A percentile compares a stretch with the other conserved stretches of the same genome.
These are phyloP conservation scores for Coregonus clupeaformis DNA, from an alignment of 2,113 vertebrate genomes.

Conservation along the genomic window DNA sequence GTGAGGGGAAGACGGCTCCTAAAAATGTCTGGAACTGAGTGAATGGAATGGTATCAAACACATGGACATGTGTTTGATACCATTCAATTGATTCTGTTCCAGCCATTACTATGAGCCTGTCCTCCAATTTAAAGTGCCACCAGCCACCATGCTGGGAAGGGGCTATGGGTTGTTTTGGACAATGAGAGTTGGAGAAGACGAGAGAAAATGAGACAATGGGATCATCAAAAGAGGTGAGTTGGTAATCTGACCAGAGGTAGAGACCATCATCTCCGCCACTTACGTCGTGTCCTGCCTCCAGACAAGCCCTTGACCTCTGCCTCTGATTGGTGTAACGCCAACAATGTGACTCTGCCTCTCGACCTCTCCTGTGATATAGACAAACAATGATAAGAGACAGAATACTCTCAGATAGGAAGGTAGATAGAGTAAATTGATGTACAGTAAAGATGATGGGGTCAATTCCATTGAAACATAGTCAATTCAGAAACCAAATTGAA, in stretches of 20 bases:
- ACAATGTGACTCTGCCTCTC: conserved; percentile 1
- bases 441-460: not conserved
- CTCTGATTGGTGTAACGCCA: conserved; percentile 5
- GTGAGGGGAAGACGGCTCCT: too few relatives aligned
- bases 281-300: conserved; percentile 27
- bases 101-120: not conserved
- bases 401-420: not conserved
- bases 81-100: too few relatives aligned
- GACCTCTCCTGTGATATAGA: conserved; percentile 1
- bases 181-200: not conserved
- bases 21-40: too few relatives aligned
- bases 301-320: conserved; percentile 20
- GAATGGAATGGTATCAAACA: too few relatives aligned
- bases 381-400: not conserved
- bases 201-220: too few relatives aligned
- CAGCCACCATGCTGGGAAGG: too few relatives aligned
- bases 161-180: too few relatives aligned
- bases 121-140: not conserved
- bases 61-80: too few relatives aligned
- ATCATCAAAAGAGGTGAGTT: not conserved
- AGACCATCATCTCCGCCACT: conserved; percentile 44
- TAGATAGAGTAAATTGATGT: not conserved
- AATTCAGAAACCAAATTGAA: not conserved
- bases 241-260: conserved; percentile 40
- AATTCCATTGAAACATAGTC: not conserved